Evolutionary conservation across 2,888 invertebrate genomes (phyloP).

Genomic region (Netelia fuscicornis): DNA sequence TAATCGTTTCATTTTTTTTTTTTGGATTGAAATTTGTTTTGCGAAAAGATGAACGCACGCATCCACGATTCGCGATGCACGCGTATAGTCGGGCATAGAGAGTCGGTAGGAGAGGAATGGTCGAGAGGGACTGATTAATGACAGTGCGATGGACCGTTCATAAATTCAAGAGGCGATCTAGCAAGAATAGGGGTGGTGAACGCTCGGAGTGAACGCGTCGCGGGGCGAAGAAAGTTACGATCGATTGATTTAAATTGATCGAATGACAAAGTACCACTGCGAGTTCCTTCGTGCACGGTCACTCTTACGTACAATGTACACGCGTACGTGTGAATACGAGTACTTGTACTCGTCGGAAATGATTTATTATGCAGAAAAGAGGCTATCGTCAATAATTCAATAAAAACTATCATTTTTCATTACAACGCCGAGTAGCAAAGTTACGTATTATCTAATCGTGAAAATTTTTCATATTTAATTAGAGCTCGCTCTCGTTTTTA

Average conservation of each 20-base stretch:
- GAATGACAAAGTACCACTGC: conserved; percentile 56
- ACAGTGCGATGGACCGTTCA: conserved; percentile 70
- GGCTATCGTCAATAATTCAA: conserved; percentile 53
- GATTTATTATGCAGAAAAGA: conserved; percentile 37
- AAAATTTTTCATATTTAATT: conserved; percentile 60
- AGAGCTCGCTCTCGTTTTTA: conserved; percentile 38
- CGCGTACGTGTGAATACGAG: neutral
- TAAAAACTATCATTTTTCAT: conserved; percentile 55
- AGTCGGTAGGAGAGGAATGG: conserved; percentile 24
- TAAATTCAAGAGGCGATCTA: conserved; percentile 70
- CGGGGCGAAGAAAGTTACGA: conserved; percentile 47
- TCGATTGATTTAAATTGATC: conserved; percentile 69
- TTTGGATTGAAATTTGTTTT: too few species aligned
- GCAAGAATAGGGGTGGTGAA: neutral
- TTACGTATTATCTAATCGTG: conserved; percentile 45
- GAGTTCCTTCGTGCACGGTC: conserved; percentile 24
- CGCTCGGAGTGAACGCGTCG: conserved; percentile 55
- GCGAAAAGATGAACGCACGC: too few species aligned
- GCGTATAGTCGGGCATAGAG: neutral
- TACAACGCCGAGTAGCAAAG: conserved; percentile 9
- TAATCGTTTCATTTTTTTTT: too few species aligned
- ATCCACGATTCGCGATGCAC: neutral
- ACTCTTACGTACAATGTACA: neutral
- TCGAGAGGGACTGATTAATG: conserved; percentile 69
- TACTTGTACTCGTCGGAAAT: neutral